Conservation (phyloP, 2,888 invertebrate species). For the Endotricha flammealis region DNA sequence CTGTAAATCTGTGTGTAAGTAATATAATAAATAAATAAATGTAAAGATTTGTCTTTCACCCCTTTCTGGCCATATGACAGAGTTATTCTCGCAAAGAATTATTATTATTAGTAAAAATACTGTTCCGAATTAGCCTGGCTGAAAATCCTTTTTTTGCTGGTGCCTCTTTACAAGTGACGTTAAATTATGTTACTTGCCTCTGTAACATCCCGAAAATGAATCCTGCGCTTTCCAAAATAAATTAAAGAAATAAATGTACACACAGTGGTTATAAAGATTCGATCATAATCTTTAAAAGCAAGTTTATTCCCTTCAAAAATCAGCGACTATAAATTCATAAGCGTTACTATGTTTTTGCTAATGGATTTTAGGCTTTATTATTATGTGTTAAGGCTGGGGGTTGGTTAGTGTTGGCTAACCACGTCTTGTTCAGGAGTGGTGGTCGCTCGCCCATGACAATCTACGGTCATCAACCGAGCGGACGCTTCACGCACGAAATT, state of each 20-base stretch:
- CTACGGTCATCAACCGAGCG: constrained; percentile 41
- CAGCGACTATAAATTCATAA: constrained; percentile 8
- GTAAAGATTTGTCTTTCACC: too few relatives aligned
- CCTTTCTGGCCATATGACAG: too few relatives aligned
- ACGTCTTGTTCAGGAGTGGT: constrained; percentile 31
- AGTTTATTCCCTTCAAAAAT: constrained; percentile 7
- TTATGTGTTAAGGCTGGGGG: neutral
- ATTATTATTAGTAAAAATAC: too few relatives aligned
- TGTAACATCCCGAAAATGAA: neutral
- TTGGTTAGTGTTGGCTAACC: constrained; percentile 10
- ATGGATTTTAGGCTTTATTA: constrained; percentile 1
- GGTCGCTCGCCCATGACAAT: constrained; percentile 39
- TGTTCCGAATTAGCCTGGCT: too few relatives aligned
- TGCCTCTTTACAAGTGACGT: too few relatives aligned
- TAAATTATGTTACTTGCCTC: too few relatives aligned
- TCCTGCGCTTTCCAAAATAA: constrained; percentile 1
- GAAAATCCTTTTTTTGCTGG: too few relatives aligned
- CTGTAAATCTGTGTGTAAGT: too few relatives aligned
- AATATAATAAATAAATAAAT: too few relatives aligned
- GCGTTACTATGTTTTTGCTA: neutral
- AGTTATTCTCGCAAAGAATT: too few relatives aligned
- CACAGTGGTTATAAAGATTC: constrained; percentile 5
- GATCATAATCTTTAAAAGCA: constrained; percentile 6
- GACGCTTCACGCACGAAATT: constrained; percentile 33
- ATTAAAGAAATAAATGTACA: constrained; percentile 1